These are phyloP conservation scores for Noctilio leporinus DNA, from an alignment of 2,113 vertebrate species.

Conservation along the genomic window DNA sequence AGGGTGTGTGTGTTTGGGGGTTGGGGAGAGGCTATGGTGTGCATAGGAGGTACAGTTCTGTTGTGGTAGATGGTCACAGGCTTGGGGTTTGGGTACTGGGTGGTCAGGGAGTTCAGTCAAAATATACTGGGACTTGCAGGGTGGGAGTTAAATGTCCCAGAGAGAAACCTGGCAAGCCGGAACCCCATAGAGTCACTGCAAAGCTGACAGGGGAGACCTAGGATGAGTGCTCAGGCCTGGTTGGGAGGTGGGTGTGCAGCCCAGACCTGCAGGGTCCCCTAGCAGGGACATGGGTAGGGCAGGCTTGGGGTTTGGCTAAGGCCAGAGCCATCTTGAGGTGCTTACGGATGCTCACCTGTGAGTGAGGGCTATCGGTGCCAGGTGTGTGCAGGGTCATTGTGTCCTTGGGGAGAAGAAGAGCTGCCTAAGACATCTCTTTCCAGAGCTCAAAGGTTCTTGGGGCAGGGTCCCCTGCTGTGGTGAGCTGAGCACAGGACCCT, in stretches of 20 bases:
- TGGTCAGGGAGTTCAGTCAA: background rate
- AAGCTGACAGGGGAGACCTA: background rate
- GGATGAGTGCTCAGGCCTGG: background rate
- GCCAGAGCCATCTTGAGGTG: background rate
- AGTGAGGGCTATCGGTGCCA: background rate
- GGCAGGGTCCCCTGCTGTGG: background rate
- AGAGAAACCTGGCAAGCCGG: too few species aligned
- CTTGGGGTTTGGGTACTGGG: background rate
- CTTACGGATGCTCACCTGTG: background rate
- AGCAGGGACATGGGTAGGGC: too few species aligned
- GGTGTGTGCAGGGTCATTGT: background rate
- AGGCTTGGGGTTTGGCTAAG: background rate
- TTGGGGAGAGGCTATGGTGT: background rate
- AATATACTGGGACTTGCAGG: background rate
- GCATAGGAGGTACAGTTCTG: background rate
- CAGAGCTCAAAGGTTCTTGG: background rate
- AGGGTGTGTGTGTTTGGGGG: too few species aligned
- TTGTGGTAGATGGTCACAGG: background rate
- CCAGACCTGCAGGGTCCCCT: background rate
- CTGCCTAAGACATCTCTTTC: background rate
- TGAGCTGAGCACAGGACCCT: background rate
- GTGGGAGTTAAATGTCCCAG: background rate
- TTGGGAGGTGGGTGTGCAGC: background rate
- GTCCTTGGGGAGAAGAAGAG: background rate
- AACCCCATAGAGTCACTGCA: background rate